Base-by-base conservation (phyloP, 2,888 invertebrate genomes). In the Tipula helvola region DNA sequence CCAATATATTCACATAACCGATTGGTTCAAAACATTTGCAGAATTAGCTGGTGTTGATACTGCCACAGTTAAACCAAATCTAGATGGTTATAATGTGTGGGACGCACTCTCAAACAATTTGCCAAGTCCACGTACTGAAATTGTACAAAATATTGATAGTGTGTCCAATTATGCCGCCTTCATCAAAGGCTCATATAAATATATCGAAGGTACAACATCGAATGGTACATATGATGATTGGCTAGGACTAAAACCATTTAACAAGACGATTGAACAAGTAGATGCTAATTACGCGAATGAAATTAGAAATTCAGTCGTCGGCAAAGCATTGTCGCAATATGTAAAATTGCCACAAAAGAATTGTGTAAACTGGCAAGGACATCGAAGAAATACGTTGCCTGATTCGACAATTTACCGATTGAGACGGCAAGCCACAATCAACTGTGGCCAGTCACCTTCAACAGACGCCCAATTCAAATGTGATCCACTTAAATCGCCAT, bases 1-100 rank as follows among this genome's bases (percentile, higher is more conserved):
- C 18, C 92, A 94, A 86, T 91, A 96, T 86, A 94, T 97, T 90
- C 97, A 97, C 89, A 94, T 97, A 12, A 94, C 94, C 4, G 97
- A 98, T 90, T 96, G 96, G 95, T 90, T 97, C 57, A 97, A 97
- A 0, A 97, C 97, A 0, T 90, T 92, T 95, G 90, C 90, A 0
- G 88, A 88, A n/a, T 90, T 90, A 0, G 90, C 91, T 0, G 89
- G 89, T 16, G 90, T 91, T 39, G 39, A 88, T 16, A 86, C 91
- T 5, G 36, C 12, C 13, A 36, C 12, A 36, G n/a, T 13, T 13
- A 13, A 12, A 36, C n/a, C n/a, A 7, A 42, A 88, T 1, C 1
- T 86, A 0, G 95, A 96, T 88, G 95, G 96, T 12, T 90, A 94
- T 8, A 94, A 95, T 89, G 93, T 95, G 89, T 96, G 95, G 95